These are phyloP conservation scores for Bufo gargarizans DNA, from an alignment of 2,113 vertebrate genomes.

Conservation along the genomic window DNA sequence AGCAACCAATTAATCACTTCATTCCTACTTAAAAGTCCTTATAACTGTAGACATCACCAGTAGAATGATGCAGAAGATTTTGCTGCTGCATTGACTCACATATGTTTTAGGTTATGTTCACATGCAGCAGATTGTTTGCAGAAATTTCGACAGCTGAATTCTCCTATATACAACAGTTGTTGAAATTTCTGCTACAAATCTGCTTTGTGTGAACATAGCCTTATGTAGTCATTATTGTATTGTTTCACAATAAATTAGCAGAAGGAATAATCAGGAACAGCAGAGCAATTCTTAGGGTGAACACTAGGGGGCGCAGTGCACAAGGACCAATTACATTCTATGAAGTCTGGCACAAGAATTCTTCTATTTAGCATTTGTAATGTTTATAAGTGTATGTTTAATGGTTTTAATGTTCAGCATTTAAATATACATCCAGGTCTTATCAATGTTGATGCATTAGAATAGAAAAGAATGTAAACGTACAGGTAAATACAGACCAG, in stretches of 20 bases:
- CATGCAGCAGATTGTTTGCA: neutral
- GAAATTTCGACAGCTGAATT: neutral
- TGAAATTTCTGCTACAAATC: neutral
- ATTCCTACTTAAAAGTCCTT: no score
- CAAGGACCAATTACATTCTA: neutral
- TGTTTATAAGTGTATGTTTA: no score
- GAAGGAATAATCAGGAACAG: neutral
- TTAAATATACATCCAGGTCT: neutral
- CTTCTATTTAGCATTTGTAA: neutral
- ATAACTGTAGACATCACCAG: no score
- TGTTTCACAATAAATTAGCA: no score
- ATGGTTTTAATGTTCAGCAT: no score
- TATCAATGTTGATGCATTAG: neutral
- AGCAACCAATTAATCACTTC: no score
- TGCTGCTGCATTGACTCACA: neutral
- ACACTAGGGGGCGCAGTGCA: slow-evolving; percentile 28
- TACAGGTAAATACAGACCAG: no score
- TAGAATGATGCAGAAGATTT: no score
- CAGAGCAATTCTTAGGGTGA: neutral
- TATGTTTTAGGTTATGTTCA: neutral
- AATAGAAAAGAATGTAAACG: no score
- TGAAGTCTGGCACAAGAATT: neutral
- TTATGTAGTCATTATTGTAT: neutral
- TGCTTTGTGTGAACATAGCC: neutral
- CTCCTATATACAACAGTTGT: neutral